Percentiles rank a stretch among this genome's conserved stretches.
These are phyloP conservation scores for Halictus quadricinctus DNA, from an alignment of 2,888 invertebrate species.

Conservation along the genomic window DNA sequence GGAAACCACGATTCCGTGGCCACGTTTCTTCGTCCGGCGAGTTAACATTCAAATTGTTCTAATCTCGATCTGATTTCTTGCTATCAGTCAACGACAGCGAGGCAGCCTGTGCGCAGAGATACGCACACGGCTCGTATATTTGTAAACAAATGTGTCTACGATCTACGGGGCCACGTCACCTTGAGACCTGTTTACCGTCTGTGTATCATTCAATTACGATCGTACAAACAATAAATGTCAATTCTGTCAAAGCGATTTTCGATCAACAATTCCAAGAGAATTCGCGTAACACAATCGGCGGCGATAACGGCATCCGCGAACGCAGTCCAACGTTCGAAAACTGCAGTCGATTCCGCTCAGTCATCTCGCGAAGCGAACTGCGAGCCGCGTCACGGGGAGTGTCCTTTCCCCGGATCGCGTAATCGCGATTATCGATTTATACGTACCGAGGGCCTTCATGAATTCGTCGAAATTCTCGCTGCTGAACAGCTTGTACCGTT, in stretches of 20 bases:
- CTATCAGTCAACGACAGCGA: background rate
- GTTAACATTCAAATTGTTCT: background rate
- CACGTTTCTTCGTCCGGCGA: no score
- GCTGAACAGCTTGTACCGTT: constrained; percentile 91
- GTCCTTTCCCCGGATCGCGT: background rate
- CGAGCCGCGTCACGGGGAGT: background rate
- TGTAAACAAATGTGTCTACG: background rate
- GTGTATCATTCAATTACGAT: background rate
- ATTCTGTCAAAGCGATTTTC: no score
- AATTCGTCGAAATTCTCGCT: constrained; percentile 95
- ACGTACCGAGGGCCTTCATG: constrained; percentile 93
- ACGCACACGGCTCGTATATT: background rate
- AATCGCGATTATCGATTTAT: constrained; percentile 18
- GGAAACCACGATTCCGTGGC: background rate
- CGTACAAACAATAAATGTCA: background rate
- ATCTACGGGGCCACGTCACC: background rate
- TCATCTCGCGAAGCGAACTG: background rate
- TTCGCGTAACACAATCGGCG: no score
- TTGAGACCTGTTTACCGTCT: background rate
- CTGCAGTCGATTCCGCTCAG: background rate
- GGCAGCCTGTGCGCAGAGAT: background rate
- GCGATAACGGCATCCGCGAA: background rate
- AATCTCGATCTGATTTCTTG: background rate
- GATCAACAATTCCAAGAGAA: no score
- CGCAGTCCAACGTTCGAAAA: background rate